A percentile compares a stretch with the other conserved stretches of the same genome.
Conservation (phyloP, 1,140 invertebrate species). For the Schmidtea mediterranea region DNA sequence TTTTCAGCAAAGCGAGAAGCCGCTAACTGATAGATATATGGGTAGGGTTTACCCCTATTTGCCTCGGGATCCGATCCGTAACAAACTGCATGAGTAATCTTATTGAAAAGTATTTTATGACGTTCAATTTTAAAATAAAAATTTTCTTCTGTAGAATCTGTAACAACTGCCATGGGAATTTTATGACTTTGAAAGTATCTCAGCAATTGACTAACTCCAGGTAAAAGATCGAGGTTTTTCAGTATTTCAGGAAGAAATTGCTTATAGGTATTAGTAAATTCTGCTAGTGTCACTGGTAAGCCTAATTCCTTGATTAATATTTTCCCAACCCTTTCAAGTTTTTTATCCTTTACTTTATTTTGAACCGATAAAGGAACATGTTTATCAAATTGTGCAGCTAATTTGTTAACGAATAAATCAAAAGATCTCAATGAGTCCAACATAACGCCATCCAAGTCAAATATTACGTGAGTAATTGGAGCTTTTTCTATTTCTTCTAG, state of each 20-base stretch:
- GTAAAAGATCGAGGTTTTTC: neutral
- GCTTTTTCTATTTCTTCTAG: neutral
- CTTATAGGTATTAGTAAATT: neutral
- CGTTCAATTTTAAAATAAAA: neutral
- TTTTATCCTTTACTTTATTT: neutral
- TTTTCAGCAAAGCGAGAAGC: neutral
- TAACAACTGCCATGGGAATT: conserved; percentile 3
- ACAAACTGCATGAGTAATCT: conserved; percentile 54
- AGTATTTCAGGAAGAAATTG: neutral
- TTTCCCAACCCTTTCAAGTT: neutral
- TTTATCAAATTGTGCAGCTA: neutral
- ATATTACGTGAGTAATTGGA: conserved; percentile 3
- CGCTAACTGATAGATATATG: neutral
- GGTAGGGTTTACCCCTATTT: neutral
- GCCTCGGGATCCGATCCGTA: conserved; percentile 23
- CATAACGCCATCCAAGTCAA: conserved; percentile 4
- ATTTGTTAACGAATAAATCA: neutral
- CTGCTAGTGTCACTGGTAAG: neutral
- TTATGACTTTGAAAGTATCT: neutral
- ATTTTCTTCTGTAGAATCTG: neutral
- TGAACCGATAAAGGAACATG: neutral
- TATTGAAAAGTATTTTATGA: conserved; percentile 1
- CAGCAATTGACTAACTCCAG: neutral
- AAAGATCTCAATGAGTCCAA: neutral
- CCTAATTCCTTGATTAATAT: neutral